Percentiles rank a stretch among this genome's conserved stretches.
These are phyloP conservation scores for Xylota sylvarum DNA, from an alignment of 2,888 invertebrate genomes.

Conservation along the genomic window DNA sequence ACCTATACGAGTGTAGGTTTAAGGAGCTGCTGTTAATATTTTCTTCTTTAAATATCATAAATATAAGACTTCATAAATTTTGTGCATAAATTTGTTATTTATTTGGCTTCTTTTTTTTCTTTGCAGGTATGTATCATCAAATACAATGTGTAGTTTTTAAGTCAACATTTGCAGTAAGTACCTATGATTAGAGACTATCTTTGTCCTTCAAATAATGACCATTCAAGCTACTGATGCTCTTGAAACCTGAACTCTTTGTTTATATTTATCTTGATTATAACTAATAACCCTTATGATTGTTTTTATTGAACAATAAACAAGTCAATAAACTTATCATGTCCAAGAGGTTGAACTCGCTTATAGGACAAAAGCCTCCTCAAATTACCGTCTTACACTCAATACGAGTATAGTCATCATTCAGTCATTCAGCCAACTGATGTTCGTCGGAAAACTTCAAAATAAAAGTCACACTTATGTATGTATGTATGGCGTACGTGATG, in stretches of 20 bases:
- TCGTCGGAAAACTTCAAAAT: background rate
- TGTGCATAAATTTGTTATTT: background rate
- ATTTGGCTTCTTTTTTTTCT: background rate
- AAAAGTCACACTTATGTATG: background rate
- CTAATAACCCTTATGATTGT: background rate
- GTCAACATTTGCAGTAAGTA: background rate
- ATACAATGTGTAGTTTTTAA: background rate
- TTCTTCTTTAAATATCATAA: background rate
- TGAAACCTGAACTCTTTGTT: background rate
- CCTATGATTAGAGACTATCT: background rate
- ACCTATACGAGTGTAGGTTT: background rate
- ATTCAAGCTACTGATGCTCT: background rate
- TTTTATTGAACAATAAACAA: conserved; percentile 4
- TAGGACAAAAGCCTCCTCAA: background rate
- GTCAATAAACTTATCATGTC: background rate
- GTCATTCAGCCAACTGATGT: background rate
- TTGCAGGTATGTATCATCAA: conserved; percentile 23
- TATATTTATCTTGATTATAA: background rate
- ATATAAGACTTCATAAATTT: background rate
- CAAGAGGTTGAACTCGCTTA: background rate
- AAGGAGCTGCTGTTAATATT: background rate
- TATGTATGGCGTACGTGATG: conserved; percentile 18
- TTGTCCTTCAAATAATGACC: background rate
- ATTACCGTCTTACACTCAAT: background rate
- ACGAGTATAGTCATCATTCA: background rate